These are phyloP conservation scores for Rhinopomastus cyanomelas DNA, from an alignment of 2,113 vertebrate genomes.

Conservation along the genomic window DNA sequence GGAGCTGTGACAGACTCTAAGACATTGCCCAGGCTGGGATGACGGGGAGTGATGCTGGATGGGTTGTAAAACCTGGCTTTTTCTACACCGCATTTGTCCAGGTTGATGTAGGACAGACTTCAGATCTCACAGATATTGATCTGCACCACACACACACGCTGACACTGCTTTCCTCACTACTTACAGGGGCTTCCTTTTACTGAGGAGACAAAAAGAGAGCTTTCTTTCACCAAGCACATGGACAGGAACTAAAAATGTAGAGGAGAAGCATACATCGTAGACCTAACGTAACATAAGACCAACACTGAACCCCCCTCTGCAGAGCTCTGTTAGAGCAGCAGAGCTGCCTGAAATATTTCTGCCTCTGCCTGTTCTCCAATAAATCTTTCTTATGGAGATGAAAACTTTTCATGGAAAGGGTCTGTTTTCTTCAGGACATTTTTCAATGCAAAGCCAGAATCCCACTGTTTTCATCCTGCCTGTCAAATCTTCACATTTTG, in stretches of 20 bases:
- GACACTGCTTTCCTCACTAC: conserved; percentile 5
- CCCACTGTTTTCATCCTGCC: not conserved
- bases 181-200: not conserved
- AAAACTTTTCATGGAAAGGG: not conserved
- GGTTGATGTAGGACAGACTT: not conserved
- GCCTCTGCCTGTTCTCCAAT: not conserved
- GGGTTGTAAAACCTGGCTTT: not conserved
- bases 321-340: not conserved
- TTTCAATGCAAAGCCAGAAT: conserved; percentile 6
- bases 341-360: not conserved
- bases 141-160: not conserved
- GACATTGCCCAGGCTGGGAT: not conserved
- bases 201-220: conserved; percentile 5
- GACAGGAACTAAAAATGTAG: conserved; percentile 16
- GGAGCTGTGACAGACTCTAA: not conserved
- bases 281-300: not conserved
- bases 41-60: fast-evolving
- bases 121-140: not conserved
- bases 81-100: not conserved
- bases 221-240: not conserved
- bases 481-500: not conserved
- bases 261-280: not conserved
- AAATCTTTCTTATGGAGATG: not conserved
- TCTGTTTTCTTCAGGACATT: not conserved
- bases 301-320: not conserved